phyloP scores from a whole-genome alignment of 2,888 invertebrate genomes.

The Diplolepis rosae region DNA sequence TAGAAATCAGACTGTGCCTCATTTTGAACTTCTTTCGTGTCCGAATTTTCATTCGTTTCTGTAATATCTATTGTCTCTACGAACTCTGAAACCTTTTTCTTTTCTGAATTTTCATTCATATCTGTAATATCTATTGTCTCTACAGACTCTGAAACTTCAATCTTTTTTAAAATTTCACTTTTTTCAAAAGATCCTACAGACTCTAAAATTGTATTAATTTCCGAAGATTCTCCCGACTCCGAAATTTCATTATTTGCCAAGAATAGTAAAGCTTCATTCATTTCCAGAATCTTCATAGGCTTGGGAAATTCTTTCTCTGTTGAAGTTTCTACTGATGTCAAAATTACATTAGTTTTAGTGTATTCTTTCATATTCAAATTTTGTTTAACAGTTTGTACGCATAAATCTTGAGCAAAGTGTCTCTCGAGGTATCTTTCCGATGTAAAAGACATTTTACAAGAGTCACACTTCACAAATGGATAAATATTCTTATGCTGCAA shows the following conservation, averaged over 20 bases:
- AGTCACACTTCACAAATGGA: slow-evolving; percentile 49
- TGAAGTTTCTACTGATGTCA: not conserved
- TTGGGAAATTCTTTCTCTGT: not conserved
- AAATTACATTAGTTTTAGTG: not conserved
- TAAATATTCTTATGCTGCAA: slow-evolving; percentile 46
- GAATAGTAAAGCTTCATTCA: not conserved
- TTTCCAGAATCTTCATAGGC: not conserved
- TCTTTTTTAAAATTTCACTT: too few relatives aligned
- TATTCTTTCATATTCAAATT: not conserved
- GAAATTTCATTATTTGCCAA: not conserved
- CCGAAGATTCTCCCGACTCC: not conserved
- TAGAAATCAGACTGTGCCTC: not conserved
- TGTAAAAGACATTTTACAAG: slow-evolving; percentile 47
- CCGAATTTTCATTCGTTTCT: not conserved
- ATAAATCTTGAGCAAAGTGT: slow-evolving; percentile 39
- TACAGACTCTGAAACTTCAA: too few relatives aligned
- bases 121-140: not conserved
- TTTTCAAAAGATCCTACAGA: not conserved
- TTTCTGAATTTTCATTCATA: not conserved
- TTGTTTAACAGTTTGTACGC: slow-evolving; percentile 24
- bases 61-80: not conserved
- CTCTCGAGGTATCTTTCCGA: slow-evolving; percentile 43
- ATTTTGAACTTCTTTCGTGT: not conserved
- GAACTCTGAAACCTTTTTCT: too few relatives aligned
- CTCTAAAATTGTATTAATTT: not conserved